Base-by-base conservation (phyloP, 1,140 invertebrate genomes). In the Platorchestia sp. region DNA sequence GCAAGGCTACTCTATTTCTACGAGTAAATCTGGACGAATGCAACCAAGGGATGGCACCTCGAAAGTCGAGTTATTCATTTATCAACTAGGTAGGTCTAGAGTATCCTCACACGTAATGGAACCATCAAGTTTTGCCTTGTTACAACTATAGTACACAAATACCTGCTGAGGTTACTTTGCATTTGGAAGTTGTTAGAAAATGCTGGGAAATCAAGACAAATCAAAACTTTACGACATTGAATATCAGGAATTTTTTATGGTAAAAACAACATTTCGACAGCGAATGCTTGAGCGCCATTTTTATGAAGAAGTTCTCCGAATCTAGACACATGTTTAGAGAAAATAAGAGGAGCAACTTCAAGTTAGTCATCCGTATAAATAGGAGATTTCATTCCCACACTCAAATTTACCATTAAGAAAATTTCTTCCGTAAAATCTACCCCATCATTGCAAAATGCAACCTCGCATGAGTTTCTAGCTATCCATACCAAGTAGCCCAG, bases 1-100 rank as follows among this genome's bases (percentile, higher is more conserved):
- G 59, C 59, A 75, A 22, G 27, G 59, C 59, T 89, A 89, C 43
- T 89, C 43, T n/a, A 93, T 19, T 47, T 93, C 91, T 93, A 93
- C 40, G 44, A 5, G 3, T 45, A 93, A 45, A 47, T 93, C 40
- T 93, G 91, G 91, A 93, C 91, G 91, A 93, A 93, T 93, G 91
- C 44, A 93, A 93, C 43, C 91, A 93, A 93, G 91, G 91, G 91
- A 93, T 93, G 91, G 91, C 44, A 42, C 40, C 91, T 45, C 91
- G 45, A 45, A 93, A 44, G 40, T 42, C 91, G 87, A 89, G 87
- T 42, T 44, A 89, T 89, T 42, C 5, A 42, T 89, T 44, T 0
- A 89, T 44, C 27, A 22, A 14, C 59, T 75, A 75, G 36, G 59
- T 75, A 75, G 36, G 59, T 75, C 59, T 75, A 75, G 14, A 75